Evolutionary conservation across 1,140 invertebrate genomes (phyloP).

Genomic region (Trachymyrmex cornetzi): DNA sequence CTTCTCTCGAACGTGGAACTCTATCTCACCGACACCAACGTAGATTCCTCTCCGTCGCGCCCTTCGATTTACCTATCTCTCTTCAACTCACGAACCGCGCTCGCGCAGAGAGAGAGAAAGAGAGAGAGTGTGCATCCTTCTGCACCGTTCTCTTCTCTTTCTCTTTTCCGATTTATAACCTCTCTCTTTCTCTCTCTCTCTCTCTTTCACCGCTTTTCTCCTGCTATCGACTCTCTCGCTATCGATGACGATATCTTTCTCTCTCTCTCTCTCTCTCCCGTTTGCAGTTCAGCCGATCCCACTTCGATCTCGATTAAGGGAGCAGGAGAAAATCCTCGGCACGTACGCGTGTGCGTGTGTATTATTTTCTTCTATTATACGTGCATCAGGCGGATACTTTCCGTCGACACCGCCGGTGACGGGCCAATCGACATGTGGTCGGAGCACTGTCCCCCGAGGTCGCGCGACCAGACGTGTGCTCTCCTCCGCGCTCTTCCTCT

Average conservation of each 20-base stretch:
- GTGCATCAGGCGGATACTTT: conserved; percentile 48
- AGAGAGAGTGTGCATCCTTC: conserved; percentile 28
- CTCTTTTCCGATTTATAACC: neutral
- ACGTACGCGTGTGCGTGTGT: neutral
- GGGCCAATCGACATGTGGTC: conserved; percentile 53
- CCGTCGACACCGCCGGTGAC: conserved; percentile 48
- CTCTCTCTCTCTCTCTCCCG: neutral
- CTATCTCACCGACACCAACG: neutral
- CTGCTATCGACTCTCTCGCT: neutral
- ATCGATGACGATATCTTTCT: neutral
- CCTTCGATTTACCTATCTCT: conserved; percentile 6
- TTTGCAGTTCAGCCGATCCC: neutral
- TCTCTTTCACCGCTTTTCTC: neutral
- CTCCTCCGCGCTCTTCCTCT: neutral
- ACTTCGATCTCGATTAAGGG: conserved; percentile 2
- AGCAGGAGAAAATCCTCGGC: conserved; percentile 9
- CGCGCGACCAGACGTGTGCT: conserved; percentile 65
- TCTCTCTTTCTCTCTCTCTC: neutral
- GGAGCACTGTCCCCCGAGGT: conserved; percentile 74
- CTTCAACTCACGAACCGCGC: neutral
- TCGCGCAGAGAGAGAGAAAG: conserved; percentile 3
- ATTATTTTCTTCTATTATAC: neutral
- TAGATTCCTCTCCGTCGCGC: conserved; percentile 17
- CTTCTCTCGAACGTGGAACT: neutral
- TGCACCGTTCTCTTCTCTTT: neutral